These are phyloP conservation scores for Euphydryas editha DNA, from an alignment of 2,888 invertebrate genomes.

Conservation along the genomic window DNA sequence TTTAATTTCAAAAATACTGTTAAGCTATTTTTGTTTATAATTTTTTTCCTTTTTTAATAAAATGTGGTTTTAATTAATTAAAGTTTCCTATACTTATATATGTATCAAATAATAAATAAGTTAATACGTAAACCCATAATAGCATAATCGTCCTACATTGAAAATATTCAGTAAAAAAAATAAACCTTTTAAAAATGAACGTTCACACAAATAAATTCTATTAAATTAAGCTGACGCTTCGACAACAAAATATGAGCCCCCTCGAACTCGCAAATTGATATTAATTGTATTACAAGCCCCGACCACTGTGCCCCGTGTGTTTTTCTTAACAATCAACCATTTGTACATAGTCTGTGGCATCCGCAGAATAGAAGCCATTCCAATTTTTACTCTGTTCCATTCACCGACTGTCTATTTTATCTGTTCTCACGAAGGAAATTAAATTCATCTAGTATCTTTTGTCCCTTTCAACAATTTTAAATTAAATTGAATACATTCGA, in stretches of 20 bases:
- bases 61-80: neutral
- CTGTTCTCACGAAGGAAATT: conserved; percentile 34
- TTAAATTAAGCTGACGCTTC: conserved; percentile 45
- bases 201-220: conserved; percentile 42
- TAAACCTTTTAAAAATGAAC: conserved; percentile 34
- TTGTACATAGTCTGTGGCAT: conserved; percentile 45
- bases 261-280: conserved; percentile 73
- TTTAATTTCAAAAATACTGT: conserved; percentile 5
- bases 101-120: neutral
- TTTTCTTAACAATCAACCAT: conserved; percentile 77
- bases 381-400: conserved; percentile 46
- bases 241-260: conserved; percentile 54
- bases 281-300: conserved; percentile 78
- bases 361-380: conserved; percentile 32
- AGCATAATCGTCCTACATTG: neutral
- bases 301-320: conserved; percentile 74
- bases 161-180: conserved; percentile 7
- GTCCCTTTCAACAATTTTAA: conserved; percentile 58
- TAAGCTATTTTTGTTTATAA: neutral
- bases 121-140: neutral
- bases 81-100: neutral
- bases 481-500: conserved; percentile 72
- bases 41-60: neutral
- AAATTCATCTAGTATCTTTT: conserved; percentile 42
- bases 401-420: conserved; percentile 41